Conservation (phyloP, 2,888 invertebrate genomes). For the Lasioglossum zephyrum region DNA sequence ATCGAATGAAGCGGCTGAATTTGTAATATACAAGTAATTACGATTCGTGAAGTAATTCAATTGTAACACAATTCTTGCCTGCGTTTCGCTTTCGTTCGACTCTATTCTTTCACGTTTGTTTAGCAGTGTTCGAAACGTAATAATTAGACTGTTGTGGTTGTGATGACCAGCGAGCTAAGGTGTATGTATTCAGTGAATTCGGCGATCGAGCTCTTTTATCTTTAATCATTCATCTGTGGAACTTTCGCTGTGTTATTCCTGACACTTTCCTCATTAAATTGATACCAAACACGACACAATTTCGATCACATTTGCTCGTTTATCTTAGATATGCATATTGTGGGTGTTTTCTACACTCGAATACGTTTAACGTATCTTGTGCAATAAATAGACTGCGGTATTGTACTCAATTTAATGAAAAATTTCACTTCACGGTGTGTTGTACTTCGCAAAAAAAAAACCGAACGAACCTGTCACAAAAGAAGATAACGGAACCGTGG, state of each 20-base stretch:
- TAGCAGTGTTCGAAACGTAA: background rate
- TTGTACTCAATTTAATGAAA: background rate
- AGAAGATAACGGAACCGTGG: slow-evolving; percentile 47
- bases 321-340: too few species aligned
- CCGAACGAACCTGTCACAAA: slow-evolving; percentile 33
- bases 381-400: too few species aligned
- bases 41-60: too few species aligned
- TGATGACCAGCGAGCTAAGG: background rate
- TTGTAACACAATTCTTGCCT: too few species aligned
- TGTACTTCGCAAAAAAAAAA: background rate
- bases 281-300: background rate
- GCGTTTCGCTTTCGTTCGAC: too few species aligned
- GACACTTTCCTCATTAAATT: background rate
- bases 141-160: background rate
- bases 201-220: background rate
- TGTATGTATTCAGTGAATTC: background rate
- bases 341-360: too few species aligned
- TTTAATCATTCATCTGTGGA: background rate
- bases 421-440: background rate
- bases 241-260: background rate
- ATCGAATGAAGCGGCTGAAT: too few species aligned
- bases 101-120: background rate
- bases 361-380: too few species aligned
- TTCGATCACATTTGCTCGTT: background rate
- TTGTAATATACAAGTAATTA: too few species aligned